Conservation (phyloP, 2,113 vertebrate genomes). For the Lepus timidus region DNA sequence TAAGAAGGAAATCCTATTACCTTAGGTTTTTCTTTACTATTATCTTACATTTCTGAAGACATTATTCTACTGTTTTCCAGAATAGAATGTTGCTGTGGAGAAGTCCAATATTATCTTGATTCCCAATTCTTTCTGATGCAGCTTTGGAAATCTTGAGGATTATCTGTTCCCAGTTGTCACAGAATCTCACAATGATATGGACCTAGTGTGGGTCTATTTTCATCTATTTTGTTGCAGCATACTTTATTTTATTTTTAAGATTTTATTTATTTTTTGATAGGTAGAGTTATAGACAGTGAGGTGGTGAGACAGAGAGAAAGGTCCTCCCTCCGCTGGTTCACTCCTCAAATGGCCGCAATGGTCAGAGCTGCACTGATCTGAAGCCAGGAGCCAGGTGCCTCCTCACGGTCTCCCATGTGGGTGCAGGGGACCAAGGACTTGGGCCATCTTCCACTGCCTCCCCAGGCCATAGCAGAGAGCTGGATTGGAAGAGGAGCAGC, state of each 20-base stretch:
- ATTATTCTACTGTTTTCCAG: background rate
- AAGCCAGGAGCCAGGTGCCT: no score
- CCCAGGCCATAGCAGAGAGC: no score
- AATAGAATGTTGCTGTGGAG: background rate
- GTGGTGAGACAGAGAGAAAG: no score
- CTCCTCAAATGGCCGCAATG: no score
- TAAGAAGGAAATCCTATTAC: conserved; percentile 20
- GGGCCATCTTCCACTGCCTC: no score
- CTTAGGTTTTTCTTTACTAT: background rate
- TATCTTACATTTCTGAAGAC: background rate
- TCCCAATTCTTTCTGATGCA: background rate
- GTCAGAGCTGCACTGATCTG: no score
- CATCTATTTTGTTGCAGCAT: background rate
- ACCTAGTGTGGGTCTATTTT: background rate
- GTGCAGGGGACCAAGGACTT: no score
- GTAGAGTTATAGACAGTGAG: no score
- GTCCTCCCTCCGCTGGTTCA: no score
- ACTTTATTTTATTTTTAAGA: background rate
- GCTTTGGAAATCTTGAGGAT: conserved; percentile 26
- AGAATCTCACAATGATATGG: background rate
- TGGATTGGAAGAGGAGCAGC: no score
- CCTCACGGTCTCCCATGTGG: no score
- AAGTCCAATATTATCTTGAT: conserved; percentile 4
- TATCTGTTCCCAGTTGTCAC: background rate
- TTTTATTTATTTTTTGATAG: no score